Conservation (phyloP, 1,140 invertebrate species). For the Neelides sp. region DNA sequence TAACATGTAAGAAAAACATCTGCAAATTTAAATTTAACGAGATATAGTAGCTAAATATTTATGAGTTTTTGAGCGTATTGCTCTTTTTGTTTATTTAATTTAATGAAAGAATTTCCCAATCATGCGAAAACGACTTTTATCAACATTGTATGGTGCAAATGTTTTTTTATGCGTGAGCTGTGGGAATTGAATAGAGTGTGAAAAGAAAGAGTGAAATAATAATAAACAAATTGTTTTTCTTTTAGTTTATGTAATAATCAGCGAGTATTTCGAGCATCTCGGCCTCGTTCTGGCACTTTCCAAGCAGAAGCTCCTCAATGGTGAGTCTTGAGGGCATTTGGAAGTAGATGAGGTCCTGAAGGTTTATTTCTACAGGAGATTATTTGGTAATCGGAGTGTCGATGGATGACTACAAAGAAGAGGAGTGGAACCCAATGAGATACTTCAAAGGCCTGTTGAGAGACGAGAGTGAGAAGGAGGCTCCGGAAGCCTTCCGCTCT, state of each 20-base stretch:
- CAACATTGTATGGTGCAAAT: not conserved
- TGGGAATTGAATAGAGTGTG: too few relatives aligned
- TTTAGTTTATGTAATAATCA: constrained; percentile 83
- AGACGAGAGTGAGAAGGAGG: constrained; percentile 43
- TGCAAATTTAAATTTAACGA: not conserved
- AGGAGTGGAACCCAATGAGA: constrained; percentile 48
- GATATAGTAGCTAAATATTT: too few relatives aligned
- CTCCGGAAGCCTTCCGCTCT: constrained; percentile 48
- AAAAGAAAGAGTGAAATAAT: not conserved
- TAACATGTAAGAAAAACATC: too few relatives aligned
- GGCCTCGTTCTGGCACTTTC: constrained; percentile 70
- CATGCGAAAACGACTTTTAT: not conserved
- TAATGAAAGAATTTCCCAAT: not conserved
- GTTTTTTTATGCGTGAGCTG: not conserved
- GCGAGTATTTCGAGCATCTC: constrained; percentile 72
- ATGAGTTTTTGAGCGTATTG: not conserved
- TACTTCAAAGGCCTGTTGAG: constrained; percentile 60
- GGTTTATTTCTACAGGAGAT: constrained; percentile 47
- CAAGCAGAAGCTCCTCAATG: constrained; percentile 64
- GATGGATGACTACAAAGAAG: constrained; percentile 66
- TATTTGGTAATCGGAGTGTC: constrained; percentile 85
- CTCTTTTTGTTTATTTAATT: not conserved
- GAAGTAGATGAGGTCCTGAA: too few relatives aligned
- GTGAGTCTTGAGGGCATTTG: too few relatives aligned
- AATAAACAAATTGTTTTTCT: constrained; percentile 36